Evolutionary conservation across 2,113 vertebrate species (phyloP).

Genomic region (Donacobius atricapilla): DNA sequence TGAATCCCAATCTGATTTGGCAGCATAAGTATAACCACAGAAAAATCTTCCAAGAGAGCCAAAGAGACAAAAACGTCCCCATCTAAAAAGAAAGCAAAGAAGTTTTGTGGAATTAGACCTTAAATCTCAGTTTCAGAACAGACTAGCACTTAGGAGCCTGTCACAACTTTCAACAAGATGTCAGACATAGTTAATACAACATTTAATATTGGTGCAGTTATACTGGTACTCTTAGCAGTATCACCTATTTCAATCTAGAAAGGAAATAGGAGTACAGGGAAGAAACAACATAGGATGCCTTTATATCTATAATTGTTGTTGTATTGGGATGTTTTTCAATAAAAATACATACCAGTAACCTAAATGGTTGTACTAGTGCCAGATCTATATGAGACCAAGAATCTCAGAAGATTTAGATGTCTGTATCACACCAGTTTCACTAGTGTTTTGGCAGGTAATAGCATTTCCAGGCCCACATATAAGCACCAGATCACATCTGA

Average conservation of each 20-base stretch:
- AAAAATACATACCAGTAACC: neutral
- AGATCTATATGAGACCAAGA: neutral
- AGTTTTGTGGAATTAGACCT: neutral
- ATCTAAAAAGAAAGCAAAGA: neutral
- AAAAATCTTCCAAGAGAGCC: neutral
- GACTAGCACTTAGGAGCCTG: neutral
- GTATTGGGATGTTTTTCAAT: slow-evolving; percentile 20
- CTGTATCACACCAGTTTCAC: neutral
- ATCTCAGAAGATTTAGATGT: neutral
- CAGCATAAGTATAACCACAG: neutral
- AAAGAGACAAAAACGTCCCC: neutral
- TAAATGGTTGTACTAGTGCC: neutral
- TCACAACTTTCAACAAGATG: slow-evolving; percentile 13
- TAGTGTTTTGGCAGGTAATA: neutral
- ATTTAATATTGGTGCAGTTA: neutral
- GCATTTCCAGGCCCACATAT: neutral
- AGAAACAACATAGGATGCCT: neutral
- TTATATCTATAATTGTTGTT: neutral
- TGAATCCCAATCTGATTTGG: neutral
- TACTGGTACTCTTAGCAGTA: neutral
- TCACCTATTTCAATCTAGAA: neutral
- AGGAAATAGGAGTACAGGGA: slow-evolving; percentile 27
- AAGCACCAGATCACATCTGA: neutral
- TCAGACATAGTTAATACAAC: neutral
- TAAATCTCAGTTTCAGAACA: neutral